Evolutionary conservation across 2,113 vertebrate species (phyloP), one percentile per base, ranked within the genome.

Genomic region (Calyptomena viridis): DNA sequence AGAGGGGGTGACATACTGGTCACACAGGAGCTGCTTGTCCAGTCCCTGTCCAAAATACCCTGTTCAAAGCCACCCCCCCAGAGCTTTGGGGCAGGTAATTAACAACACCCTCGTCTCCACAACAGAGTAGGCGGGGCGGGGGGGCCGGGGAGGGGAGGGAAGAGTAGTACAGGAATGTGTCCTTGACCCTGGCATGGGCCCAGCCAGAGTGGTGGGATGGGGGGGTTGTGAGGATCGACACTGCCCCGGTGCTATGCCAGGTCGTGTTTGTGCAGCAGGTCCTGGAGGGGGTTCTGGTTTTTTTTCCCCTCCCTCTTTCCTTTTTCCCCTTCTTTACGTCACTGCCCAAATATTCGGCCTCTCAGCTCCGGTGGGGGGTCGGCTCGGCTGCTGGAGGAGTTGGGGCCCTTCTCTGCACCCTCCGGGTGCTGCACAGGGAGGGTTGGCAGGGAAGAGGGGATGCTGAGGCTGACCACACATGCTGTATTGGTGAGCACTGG

Each of bases 321-420:
- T 89, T 91, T 96, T 94, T n/a, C 87, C 90, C 74, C 78, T 87
- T 91, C 84, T 94, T 94, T 81, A 93, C 56, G 31, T 95, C 95
- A 87, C 52, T 50, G 28, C 94, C 79, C 58, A 95, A 91, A 87
- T 95, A 93, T 95, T 95, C 52, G 1, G 39, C 46, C 53, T 92
- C 55, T 89, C 63, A 33, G 94, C 87, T 82, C 68, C 4, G 0
- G 40, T 62, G 59, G 42, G 50, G 31, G 58, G 58, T 72, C 11
- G 1, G 28, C 68, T 89, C 1, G 0, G 73, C 52, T 78, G 58
- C 77, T 81, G 1, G 27, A 71, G 66, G 35, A 40, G 77, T 77
- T 56, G 84, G 86, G 69, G 85, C 90, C 88, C 81, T 90, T 28
- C 39, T 75, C 55, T 85, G 95, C 78, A 42, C 72, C 92, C 69